These are phyloP conservation scores for Cynaeus angustus DNA, from an alignment of 2,888 invertebrate genomes.

Conservation along the genomic window DNA sequence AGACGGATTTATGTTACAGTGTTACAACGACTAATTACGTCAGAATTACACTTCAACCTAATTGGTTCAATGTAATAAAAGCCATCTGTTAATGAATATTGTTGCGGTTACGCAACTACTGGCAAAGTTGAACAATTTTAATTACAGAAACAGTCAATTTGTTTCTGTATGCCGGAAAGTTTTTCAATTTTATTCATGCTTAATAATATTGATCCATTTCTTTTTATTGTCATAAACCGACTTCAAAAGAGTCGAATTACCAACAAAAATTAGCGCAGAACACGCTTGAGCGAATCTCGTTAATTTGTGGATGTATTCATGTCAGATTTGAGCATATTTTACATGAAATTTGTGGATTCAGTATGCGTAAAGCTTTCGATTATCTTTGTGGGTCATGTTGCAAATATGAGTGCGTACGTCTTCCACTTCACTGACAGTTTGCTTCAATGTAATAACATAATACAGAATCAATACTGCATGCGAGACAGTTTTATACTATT, in stretches of 20 bases:
- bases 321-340: not conserved
- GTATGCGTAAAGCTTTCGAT: not conserved
- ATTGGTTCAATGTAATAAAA: constrained; percentile 27
- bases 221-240: no score
- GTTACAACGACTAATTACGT: constrained; percentile 20
- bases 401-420: not conserved
- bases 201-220: no score
- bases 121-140: no score
- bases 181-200: no score
- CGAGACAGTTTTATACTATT: not conserved
- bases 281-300: no score
- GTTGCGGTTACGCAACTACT: constrained; percentile 8
- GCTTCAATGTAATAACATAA: not conserved
- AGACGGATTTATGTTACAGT: constrained; percentile 4
- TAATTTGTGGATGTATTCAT: not conserved
- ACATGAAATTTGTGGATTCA: not conserved
- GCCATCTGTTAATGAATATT: constrained; percentile 28
- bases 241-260: no score
- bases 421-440: constrained; percentile 2
- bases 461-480: not conserved
- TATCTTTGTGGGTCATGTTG: no score
- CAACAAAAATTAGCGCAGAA: no score
- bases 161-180: no score
- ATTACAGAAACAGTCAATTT: no score
- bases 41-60: constrained; percentile 8